Percentiles rank a stretch among this genome's conserved stretches.
phyloP scores from a whole-genome alignment of 2,113 vertebrate genomes.

The Cyrtonyx montezumae region DNA sequence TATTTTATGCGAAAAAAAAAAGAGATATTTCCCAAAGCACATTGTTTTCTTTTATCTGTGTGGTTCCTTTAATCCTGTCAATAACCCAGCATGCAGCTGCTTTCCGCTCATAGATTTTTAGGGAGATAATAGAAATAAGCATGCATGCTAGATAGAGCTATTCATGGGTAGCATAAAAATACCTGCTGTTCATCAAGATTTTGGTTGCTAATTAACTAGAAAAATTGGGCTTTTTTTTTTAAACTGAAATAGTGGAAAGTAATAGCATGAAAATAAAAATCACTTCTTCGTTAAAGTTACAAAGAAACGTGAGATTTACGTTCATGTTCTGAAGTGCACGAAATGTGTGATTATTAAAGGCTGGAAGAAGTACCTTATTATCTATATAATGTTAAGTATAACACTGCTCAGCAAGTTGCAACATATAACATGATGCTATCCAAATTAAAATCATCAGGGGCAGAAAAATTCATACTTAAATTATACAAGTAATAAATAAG shows the following conservation, averaged over 20 bases:
- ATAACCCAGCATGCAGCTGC: slow-evolving; percentile 40
- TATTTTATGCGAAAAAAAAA: slow-evolving; percentile 49
- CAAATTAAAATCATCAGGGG: neutral
- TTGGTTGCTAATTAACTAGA: slow-evolving; percentile 58
- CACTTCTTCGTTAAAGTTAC: neutral
- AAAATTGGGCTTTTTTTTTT: slow-evolving; percentile 14
- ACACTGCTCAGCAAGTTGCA: neutral
- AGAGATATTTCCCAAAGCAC: slow-evolving; percentile 40
- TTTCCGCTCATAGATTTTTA: slow-evolving; percentile 47
- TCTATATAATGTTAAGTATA: neutral
- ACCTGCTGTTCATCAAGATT: slow-evolving; percentile 50
- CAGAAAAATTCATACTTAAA: neutral
- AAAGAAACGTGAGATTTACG: neutral
- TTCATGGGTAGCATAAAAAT: slow-evolving; percentile 55
- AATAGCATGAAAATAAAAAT: slow-evolving; percentile 20
- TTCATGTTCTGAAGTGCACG: neutral
- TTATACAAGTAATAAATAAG: neutral
- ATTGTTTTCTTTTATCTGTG: slow-evolving; percentile 59
- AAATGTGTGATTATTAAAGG: neutral
- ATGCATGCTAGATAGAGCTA: neutral
- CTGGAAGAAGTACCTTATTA: neutral
- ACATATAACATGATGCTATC: neutral
- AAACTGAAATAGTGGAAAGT: neutral
- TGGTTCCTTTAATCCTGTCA: slow-evolving; percentile 58
- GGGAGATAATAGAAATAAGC: slow-evolving; percentile 59